A percentile compares a stretch with the other conserved stretches of the same genome.
phyloP scores from a whole-genome alignment of 1,140 invertebrate species.

The Ceratina japonica region DNA sequence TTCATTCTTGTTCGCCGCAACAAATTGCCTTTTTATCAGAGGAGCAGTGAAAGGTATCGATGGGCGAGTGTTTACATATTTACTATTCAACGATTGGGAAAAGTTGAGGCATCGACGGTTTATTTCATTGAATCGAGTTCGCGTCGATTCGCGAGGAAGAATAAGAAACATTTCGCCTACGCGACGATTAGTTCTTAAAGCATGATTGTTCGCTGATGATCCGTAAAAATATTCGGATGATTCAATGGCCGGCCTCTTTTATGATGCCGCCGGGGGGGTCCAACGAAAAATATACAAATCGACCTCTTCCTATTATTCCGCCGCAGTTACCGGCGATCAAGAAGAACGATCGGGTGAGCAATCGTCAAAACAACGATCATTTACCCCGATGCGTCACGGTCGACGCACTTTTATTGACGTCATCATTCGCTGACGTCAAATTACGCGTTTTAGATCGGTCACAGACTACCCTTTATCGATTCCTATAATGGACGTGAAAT shows the following conservation, averaged over 20 bases:
- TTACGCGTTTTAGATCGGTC: constrained; percentile 3
- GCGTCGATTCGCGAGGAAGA: not conserved
- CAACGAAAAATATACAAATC: constrained; percentile 48
- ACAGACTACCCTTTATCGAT: not conserved
- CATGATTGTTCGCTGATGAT: constrained; percentile 22
- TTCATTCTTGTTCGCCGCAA: not conserved
- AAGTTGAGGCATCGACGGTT: not conserved
- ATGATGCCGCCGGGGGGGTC: constrained; percentile 1
- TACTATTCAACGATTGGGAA: not conserved
- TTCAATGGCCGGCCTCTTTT: constrained; percentile 26
- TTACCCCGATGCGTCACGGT: constrained; percentile 44
- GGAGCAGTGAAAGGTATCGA: not conserved
- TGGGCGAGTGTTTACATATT: not conserved
- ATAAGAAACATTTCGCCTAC: not conserved
- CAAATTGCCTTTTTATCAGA: not conserved
- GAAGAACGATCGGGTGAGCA: constrained; percentile 35
- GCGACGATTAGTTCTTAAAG: not conserved
- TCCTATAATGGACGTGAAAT: not conserved
- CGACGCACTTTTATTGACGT: constrained; percentile 35
- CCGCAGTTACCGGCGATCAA: not conserved
- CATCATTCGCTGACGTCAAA: constrained; percentile 32
- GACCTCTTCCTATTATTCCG: not conserved
- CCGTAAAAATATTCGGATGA: constrained; percentile 47
- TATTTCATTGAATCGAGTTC: not conserved
- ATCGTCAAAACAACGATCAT: constrained; percentile 47